Conservation (phyloP, 2,113 vertebrate species). For the Hippotragus niger region DNA sequence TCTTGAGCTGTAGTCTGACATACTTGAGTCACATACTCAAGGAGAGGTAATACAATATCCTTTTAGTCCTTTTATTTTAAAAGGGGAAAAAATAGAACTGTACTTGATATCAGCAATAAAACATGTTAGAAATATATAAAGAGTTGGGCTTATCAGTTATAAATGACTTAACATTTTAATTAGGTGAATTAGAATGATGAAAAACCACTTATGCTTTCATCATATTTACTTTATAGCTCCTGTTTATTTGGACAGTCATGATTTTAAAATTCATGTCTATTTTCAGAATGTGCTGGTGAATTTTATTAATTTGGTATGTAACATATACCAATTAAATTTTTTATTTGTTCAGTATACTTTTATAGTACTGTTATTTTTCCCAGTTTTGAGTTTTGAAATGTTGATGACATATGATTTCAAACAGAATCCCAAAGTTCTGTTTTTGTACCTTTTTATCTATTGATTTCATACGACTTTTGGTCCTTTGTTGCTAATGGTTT, state of each 20-base stretch:
- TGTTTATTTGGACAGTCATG: not conserved
- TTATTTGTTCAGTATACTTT: conserved; percentile 4
- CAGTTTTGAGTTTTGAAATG: not conserved
- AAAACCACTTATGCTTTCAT: not conserved
- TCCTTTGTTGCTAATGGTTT: not conserved
- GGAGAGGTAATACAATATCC: not conserved
- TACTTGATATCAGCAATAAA: not conserved
- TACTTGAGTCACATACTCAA: not conserved
- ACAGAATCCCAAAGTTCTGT: not conserved
- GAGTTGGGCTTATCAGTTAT: not conserved
- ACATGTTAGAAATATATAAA: not conserved
- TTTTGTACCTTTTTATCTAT: not conserved
- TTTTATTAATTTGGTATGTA: not conserved
- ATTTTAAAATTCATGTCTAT: conserved; percentile 10
- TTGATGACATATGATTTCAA: not conserved
- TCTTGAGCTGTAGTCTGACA: not conserved
- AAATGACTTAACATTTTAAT: not conserved
- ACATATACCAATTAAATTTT: not conserved
- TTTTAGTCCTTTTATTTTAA: not conserved
- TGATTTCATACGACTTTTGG: not conserved
- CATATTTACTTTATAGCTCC: not conserved
- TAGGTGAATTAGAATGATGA: not conserved
- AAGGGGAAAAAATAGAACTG: not conserved
- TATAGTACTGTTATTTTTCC: not conserved
- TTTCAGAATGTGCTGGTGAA: not conserved